Evolutionary conservation across 2,113 vertebrate genomes (phyloP), one percentile per base, ranked within the genome.

Genomic region (Calypte anna): DNA sequence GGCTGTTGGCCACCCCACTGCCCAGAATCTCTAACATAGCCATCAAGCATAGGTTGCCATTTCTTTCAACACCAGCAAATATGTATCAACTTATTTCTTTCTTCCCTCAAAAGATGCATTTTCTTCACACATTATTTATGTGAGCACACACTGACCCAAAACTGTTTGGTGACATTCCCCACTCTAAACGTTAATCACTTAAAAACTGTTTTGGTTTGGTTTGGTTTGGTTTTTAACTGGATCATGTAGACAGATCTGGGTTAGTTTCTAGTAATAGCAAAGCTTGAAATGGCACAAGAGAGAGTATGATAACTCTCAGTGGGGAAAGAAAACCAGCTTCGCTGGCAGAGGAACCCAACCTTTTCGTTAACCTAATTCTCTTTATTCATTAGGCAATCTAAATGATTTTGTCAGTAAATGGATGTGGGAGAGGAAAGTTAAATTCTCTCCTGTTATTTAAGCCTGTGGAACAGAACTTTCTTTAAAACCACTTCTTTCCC

Each of bases 1-100:
- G 8, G 19, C 18, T 9, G 1, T 6, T 1, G 0, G 22, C 12
- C 31, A 62, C 11, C 11, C 13, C 1, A 1, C 28, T 0, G 2
- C 12, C 30, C 85, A 54, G 10, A 22, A 57, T 6, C 2, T 2
- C 43, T 8, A 24, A 68, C 1, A 2, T 8, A 58, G 10, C 27
- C 64, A 61, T 10, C 4, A 61, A 61, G 14, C 1, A 0, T 20
- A 72, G 2, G 12, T 0, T 50, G 30, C 1, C 20, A 12, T 21
- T 66, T 66, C 33, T 36, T 21, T 31, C 51, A 74, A 12, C 0
- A 3, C 9, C 62, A 79, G 21, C 18, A 75, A 13, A 1, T 1
- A 1, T 2, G 1, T 2, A 72, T 28, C 21, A 51, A 6, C 33
- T 91, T 43, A 7, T 46, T n/a, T 58, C 57, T 36, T 36, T 24